Conservation (phyloP, 1,140 invertebrate species). For the silkworm (Bombyx mori) region ASM3026992v2 NC_085117.1:16378501-16379000, state of each 20-base stretch:
- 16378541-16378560: slow-evolving; percentile 34
- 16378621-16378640: slow-evolving; percentile 54
- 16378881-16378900: slow-evolving; percentile 35
- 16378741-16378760: slow-evolving; percentile 65
- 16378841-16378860: slow-evolving; percentile 44
- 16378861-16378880: slow-evolving; percentile 49
- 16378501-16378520: slow-evolving; percentile 59
- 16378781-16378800: slow-evolving; percentile 71
- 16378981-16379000: slow-evolving; percentile 58
- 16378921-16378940: slow-evolving; percentile 36
- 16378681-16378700: slow-evolving; percentile 60
- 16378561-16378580: slow-evolving; percentile 24
- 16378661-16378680: slow-evolving; percentile 56
- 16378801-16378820: slow-evolving; percentile 59
- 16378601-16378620: slow-evolving; percentile 50
- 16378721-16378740: slow-evolving; percentile 58
- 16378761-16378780: slow-evolving; percentile 65
- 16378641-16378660: slow-evolving; percentile 62
- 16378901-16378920: slow-evolving; percentile 40
- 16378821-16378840: slow-evolving; percentile 56
- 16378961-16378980: slow-evolving; percentile 62
- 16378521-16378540: slow-evolving; percentile 54
- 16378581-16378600: slow-evolving; percentile 50
- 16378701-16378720: slow-evolving; percentile 62
- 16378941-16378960: slow-evolving; percentile 49